Percentiles rank a stretch among this genome's conserved stretches.
phyloP scores from a whole-genome alignment of 2,888 invertebrate genomes.

The Lithosia quadra region DNA sequence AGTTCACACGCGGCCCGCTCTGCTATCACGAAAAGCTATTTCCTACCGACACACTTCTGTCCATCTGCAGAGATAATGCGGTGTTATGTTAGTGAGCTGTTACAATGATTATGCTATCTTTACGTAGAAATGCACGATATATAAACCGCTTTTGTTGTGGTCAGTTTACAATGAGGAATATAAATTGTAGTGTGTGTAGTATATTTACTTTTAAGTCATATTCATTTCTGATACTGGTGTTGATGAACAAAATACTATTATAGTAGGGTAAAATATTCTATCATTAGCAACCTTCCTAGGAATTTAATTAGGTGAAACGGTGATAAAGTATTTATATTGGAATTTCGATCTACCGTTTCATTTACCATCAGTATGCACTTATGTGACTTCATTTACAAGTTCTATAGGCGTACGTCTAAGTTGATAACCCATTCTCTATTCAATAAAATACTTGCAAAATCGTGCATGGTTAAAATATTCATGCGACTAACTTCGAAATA shows the following conservation, averaged over 20 bases:
- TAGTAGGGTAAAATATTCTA: too few species aligned
- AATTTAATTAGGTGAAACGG: neutral
- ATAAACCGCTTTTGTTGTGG: slow-evolving; percentile 17
- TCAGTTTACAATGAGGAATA: slow-evolving; percentile 10
- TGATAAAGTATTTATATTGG: neutral
- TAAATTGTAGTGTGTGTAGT: slow-evolving; percentile 1
- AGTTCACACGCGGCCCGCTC: slow-evolving; percentile 69
- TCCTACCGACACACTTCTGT: slow-evolving; percentile 77
- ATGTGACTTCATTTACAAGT: neutral
- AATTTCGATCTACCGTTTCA: neutral
- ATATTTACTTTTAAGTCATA: neutral
- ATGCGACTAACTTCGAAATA: slow-evolving; percentile 57
- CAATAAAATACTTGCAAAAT: neutral
- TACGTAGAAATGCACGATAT: slow-evolving; percentile 37
- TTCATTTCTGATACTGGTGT: neutral
- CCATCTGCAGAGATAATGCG: slow-evolving; percentile 66
- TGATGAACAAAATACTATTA: neutral
- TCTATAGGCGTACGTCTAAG: neutral
- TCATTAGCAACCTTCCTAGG: too few species aligned
- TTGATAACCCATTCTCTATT: neutral
- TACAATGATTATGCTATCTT: slow-evolving; percentile 54
- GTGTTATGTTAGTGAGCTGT: slow-evolving; percentile 62
- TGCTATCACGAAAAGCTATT: slow-evolving; percentile 72
- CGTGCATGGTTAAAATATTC: slow-evolving; percentile 45
- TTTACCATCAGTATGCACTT: neutral